These are phyloP conservation scores for Drosophila guanche DNA, from an alignment of 1,140 invertebrate species.

Conservation along the genomic window DNA sequence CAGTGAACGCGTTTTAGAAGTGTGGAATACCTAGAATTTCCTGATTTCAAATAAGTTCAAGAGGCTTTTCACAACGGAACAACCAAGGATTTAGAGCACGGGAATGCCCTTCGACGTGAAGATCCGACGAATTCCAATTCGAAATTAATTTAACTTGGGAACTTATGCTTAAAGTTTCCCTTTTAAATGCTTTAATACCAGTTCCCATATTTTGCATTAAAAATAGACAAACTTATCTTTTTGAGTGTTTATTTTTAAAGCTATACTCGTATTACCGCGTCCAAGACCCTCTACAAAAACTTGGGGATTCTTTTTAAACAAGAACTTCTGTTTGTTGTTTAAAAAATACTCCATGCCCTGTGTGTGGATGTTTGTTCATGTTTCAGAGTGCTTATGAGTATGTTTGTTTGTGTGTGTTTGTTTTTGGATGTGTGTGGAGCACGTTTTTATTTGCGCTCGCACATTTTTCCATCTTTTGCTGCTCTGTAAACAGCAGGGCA, in stretches of 20 bases:
- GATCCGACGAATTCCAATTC: too few relatives aligned
- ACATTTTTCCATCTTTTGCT: constrained; percentile 62
- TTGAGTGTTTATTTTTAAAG: not conserved
- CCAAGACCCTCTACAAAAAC: not conserved
- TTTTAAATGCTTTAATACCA: too few relatives aligned
- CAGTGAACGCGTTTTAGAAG: too few relatives aligned
- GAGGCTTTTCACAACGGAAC: too few relatives aligned
- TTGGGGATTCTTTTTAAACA: not conserved
- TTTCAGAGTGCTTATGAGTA: not conserved
- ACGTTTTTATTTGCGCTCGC: constrained; percentile 48
- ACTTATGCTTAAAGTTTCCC: too few relatives aligned
- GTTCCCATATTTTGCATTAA: too few relatives aligned
- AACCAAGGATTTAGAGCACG: not conserved
- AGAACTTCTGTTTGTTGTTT: constrained; percentile 7
- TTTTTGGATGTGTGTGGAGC: constrained; percentile 15
- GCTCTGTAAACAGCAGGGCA: constrained; percentile 46
- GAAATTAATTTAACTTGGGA: too few relatives aligned
- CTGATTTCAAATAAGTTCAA: too few relatives aligned
- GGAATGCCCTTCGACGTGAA: not conserved
- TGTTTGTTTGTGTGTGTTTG: constrained; percentile 1
- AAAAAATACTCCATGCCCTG: constrained; percentile 12
- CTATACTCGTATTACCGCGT: too few relatives aligned
- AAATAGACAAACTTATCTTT: too few relatives aligned
- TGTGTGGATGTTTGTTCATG: constrained; percentile 14
- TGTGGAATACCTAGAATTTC: too few relatives aligned